Percentiles rank a stretch among this genome's conserved stretches.
phyloP scores from a whole-genome alignment of 2,888 invertebrate species.

The Timandra comae region DNA sequence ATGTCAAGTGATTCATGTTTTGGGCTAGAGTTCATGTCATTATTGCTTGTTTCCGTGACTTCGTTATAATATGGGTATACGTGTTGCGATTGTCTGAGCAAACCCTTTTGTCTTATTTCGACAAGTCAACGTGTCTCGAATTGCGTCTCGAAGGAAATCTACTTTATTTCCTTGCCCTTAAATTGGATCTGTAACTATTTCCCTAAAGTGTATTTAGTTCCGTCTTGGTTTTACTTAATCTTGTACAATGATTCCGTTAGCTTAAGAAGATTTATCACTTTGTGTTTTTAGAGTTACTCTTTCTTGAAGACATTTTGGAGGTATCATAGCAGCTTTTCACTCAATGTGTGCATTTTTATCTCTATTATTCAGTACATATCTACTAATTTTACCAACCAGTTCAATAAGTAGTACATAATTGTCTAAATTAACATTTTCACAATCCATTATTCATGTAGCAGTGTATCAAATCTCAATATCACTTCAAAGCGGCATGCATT shows the following conservation, averaged over 20 bases:
- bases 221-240: neutral
- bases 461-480: slow-evolving; percentile 1
- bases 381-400: no score
- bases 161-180: slow-evolving; percentile 12
- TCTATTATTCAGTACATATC: no score
- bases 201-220: neutral
- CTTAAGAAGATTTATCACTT: no score
- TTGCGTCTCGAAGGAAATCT: slow-evolving; percentile 12
- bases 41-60: slow-evolving; percentile 57
- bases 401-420: no score
- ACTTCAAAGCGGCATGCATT: slow-evolving; percentile 5
- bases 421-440: no score
- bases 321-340: no score
- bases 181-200: slow-evolving; percentile 3
- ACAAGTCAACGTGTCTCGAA: neutral
- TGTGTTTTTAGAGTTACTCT: no score
- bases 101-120: slow-evolving; percentile 13
- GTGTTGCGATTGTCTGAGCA: slow-evolving; percentile 18
- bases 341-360: no score
- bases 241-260: no score
- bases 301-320: no score
- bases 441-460: no score
- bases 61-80: slow-evolving; percentile 30
- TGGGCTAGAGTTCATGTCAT: slow-evolving; percentile 42
- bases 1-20: slow-evolving; percentile 68